Conservation (phyloP, 2,113 vertebrate genomes). For the Tychaedon coryphoeus region DNA sequence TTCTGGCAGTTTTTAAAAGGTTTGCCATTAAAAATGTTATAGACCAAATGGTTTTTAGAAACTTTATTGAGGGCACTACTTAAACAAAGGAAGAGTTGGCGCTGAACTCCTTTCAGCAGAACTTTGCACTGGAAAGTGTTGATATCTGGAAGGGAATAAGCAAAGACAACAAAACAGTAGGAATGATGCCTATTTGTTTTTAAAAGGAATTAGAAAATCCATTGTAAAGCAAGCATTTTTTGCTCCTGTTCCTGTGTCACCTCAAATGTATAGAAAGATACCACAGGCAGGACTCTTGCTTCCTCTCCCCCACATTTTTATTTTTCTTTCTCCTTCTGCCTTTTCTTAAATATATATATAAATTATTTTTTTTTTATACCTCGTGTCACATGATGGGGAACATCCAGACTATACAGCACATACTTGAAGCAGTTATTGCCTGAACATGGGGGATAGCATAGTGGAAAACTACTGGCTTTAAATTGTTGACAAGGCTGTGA, state of each 20-base stretch:
- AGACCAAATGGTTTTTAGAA: slow-evolving; percentile 72
- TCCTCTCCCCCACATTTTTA: not conserved
- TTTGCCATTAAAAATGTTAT: slow-evolving; percentile 75
- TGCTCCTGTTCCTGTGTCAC: not conserved
- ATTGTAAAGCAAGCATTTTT: slow-evolving; percentile 16
- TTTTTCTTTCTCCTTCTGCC: not conserved
- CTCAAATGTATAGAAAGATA: not conserved
- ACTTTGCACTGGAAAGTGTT: slow-evolving; percentile 55
- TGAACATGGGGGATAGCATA: not conserved
- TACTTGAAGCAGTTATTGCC: not conserved
- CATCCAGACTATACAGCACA: not conserved
- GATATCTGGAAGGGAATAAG: slow-evolving; percentile 57
- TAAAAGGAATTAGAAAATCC: slow-evolving; percentile 48
- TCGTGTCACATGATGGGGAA: not conserved
- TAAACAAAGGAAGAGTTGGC: slow-evolving; percentile 52
- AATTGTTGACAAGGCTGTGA: slow-evolving; percentile 24
- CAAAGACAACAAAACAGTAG: slow-evolving; percentile 52
- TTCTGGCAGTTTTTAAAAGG: slow-evolving; percentile 79
- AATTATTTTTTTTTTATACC: not conserved
- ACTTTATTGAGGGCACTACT: slow-evolving; percentile 62
- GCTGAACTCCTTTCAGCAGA: slow-evolving; percentile 45
- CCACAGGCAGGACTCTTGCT: not conserved
- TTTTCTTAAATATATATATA: not conserved
- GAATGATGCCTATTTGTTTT: not conserved
- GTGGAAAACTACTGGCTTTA: slow-evolving; percentile 5